Conservation (phyloP, 1,140 invertebrate genomes). For the Drosophila tropicalis region DNA sequence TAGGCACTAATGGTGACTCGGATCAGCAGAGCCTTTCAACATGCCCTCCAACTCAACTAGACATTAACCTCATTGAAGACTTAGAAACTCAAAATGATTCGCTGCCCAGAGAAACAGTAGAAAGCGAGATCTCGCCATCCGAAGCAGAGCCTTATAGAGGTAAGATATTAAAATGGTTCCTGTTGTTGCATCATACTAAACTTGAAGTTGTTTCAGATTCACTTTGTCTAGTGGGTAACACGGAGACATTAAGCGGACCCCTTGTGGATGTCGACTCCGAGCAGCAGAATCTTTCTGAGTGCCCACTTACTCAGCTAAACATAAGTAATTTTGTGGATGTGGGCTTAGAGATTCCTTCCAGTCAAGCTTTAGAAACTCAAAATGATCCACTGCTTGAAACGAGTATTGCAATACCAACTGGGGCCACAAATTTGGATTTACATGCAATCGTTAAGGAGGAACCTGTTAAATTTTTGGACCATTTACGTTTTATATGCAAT, state of each 20-base stretch:
- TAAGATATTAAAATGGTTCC: conserved; percentile 6
- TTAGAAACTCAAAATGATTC: no score
- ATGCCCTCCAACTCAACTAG: no score
- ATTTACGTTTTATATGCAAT: conserved; percentile 13
- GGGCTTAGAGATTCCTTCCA: not conserved
- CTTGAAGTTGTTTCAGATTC: conserved; percentile 1
- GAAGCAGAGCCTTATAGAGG: not conserved
- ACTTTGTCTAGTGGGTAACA: not conserved
- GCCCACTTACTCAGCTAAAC: conserved; percentile 21
- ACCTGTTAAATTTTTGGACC: conserved; percentile 13
- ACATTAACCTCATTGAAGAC: no score
- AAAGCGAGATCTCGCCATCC: no score
- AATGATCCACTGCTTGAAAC: conserved; percentile 24
- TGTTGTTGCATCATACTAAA: not conserved
- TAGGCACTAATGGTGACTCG: no score
- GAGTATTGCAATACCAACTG: not conserved
- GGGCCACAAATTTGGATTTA: no score
- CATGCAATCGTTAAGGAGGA: conserved; percentile 23
- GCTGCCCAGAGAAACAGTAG: no score
- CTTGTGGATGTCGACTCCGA: not conserved
- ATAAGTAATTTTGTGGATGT: conserved; percentile 22
- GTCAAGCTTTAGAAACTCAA: not conserved
- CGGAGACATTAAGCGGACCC: no score
- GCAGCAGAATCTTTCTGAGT: not conserved
- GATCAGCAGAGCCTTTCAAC: no score